Conservation (phyloP, 2,888 invertebrate species). For the Laspeyria flexula region DNA sequence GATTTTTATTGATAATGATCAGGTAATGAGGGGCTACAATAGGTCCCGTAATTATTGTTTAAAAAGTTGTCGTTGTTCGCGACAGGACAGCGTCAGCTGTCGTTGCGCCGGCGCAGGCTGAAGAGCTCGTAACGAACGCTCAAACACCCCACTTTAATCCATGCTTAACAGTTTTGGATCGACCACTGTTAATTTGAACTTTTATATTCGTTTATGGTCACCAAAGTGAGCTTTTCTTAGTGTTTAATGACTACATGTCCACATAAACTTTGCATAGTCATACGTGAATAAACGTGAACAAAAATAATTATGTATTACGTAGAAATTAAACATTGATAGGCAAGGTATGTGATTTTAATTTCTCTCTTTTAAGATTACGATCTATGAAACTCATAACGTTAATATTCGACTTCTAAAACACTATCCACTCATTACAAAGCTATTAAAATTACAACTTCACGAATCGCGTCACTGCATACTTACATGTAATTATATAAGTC, state of each 20-base stretch:
- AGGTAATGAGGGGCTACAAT: conserved; percentile 34
- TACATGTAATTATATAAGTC: conserved; percentile 45
- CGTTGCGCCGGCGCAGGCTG: conserved; percentile 71
- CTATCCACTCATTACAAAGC: conserved; percentile 47
- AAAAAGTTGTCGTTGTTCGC: conserved; percentile 25
- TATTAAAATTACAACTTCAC: conserved; percentile 43
- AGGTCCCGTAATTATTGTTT: conserved; percentile 36
- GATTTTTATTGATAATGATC: conserved; percentile 39
- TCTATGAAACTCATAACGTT: conserved; percentile 3
- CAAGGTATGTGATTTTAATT: not conserved
- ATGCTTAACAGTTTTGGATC: conserved; percentile 51
- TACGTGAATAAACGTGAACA: too few relatives aligned
- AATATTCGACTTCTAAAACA: conserved; percentile 19
- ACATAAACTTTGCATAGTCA: too few relatives aligned
- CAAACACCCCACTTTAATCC: conserved; percentile 74
- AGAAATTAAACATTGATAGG: not conserved
- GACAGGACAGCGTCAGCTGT: conserved; percentile 67
- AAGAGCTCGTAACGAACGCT: conserved; percentile 55
- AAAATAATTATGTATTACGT: too few relatives aligned
- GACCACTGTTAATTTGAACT: conserved; percentile 52
- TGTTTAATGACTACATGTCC: not conserved
- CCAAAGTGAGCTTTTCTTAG: not conserved
- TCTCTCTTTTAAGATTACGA: conserved; percentile 4
- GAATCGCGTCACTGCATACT: conserved; percentile 41
- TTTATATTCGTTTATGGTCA: conserved; percentile 14